Percentiles rank a stretch among this genome's conserved stretches.
Evolutionary conservation across 2,113 vertebrate genomes (phyloP).

Genomic region (Cnemophilus loriae): DNA sequence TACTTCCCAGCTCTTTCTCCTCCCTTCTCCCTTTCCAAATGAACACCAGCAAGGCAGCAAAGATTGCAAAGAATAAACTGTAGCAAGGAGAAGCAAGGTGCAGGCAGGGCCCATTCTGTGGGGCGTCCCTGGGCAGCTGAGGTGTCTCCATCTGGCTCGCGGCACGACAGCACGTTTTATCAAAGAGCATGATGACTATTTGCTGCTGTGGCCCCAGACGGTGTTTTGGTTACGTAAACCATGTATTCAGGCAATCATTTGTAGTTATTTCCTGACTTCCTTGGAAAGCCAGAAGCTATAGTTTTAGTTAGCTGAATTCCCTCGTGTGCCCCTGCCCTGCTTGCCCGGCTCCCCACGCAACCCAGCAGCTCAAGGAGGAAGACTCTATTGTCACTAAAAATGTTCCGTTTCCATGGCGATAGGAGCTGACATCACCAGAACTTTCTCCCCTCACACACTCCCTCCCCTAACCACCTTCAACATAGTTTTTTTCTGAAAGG

Average conservation of each 20-base stretch:
- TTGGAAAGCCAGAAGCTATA: slow-evolving; percentile 26
- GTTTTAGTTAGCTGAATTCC: slow-evolving; percentile 47
- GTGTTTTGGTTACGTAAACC: slow-evolving; percentile 2
- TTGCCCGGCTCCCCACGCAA: slow-evolving; percentile 44
- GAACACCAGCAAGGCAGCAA: not conserved
- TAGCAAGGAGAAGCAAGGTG: not conserved
- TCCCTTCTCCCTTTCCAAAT: not conserved
- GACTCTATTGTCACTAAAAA: slow-evolving; percentile 66
- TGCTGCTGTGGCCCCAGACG: not conserved
- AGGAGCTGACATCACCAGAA: slow-evolving; percentile 63
- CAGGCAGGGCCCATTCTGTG: not conserved
- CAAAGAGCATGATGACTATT: not conserved
- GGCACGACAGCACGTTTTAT: not conserved
- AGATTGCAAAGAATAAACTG: not conserved
- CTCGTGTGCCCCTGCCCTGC: slow-evolving; percentile 33
- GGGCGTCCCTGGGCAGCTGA: not conserved
- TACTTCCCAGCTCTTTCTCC: not conserved
- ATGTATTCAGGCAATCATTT: not conserved
- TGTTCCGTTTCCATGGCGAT: slow-evolving; percentile 50
- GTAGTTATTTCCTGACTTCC: not conserved
- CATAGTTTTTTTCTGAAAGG: not conserved
- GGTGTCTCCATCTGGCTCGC: not conserved
- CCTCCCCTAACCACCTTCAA: not conserved
- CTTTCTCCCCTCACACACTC: not conserved
- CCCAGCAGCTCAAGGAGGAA: slow-evolving; percentile 56